phyloP scores from a whole-genome alignment of 2,113 vertebrate species.

The Halcyon malimbica region DNA sequence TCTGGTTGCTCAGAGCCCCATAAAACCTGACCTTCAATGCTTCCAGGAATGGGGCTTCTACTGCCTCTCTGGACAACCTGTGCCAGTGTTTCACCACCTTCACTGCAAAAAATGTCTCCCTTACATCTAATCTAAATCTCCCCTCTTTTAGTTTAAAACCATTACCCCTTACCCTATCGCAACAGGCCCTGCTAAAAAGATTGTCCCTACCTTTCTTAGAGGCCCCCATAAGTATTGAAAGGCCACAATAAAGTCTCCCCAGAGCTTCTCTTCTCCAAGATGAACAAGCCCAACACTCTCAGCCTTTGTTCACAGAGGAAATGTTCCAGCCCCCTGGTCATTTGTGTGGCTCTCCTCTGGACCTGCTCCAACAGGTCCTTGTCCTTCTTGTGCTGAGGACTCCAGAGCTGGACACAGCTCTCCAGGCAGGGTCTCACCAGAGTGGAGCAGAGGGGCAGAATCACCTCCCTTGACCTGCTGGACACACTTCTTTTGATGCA shows the following conservation, averaged over 20 bases:
- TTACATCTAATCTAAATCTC: neutral
- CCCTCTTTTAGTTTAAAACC: neutral
- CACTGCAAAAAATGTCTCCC: neutral
- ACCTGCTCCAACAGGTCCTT: neutral
- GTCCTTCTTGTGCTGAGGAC: neutral
- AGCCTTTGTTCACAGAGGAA: neutral
- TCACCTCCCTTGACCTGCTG: no score
- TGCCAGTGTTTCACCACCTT: neutral
- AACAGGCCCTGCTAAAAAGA: neutral
- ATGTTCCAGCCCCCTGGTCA: neutral
- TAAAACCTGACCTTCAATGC: neutral
- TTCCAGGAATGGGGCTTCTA: neutral
- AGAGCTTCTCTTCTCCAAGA: neutral
- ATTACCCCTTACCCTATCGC: neutral
- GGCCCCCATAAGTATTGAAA: neutral
- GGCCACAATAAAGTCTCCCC: neutral
- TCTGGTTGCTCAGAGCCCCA: neutral
- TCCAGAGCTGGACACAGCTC: no score
- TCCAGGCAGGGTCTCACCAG: no score
- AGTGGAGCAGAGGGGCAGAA: no score
- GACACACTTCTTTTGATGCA: no score
- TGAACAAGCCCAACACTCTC: neutral
- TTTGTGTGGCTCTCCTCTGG: neutral
- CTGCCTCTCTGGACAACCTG: neutral
- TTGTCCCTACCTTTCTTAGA: neutral